Evolutionary conservation across 2,888 invertebrate genomes (phyloP).

Genomic region (Apeira syringaria): DNA sequence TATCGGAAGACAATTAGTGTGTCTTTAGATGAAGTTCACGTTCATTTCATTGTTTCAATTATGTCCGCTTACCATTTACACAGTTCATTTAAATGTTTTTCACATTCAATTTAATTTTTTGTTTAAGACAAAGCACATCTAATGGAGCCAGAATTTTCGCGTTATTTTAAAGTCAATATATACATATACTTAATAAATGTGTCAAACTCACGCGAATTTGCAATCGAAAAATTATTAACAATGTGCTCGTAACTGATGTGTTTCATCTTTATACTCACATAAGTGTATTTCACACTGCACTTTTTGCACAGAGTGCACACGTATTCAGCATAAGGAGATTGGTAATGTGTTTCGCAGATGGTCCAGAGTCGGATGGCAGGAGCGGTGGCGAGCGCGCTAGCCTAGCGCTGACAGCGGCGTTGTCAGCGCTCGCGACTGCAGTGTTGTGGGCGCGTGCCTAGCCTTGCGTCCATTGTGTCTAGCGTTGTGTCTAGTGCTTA

Average conservation of each 20-base stretch:
- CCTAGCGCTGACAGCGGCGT: slow-evolving; percentile 22
- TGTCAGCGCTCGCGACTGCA: slow-evolving; percentile 36
- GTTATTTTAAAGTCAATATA: no score
- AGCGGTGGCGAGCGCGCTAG: slow-evolving; percentile 40
- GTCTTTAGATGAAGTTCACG: slow-evolving; percentile 27
- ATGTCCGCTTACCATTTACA: slow-evolving; percentile 27
- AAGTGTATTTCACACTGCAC: slow-evolving; percentile 16
- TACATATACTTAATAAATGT: no score
- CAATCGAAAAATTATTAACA: no score
- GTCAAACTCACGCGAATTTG: no score
- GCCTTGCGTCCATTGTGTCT: slow-evolving; percentile 70
- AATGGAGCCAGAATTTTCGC: not conserved
- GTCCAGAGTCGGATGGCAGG: slow-evolving; percentile 41
- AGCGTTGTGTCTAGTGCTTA: slow-evolving; percentile 10
- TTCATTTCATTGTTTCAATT: slow-evolving; percentile 29
- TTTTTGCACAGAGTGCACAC: slow-evolving; percentile 20
- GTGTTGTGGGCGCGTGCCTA: slow-evolving; percentile 31
- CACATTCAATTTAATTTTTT: slow-evolving; percentile 1
- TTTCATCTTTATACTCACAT: slow-evolving; percentile 8
- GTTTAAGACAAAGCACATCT: slow-evolving; percentile 1
- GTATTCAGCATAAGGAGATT: slow-evolving; percentile 31
- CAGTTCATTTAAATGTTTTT: slow-evolving; percentile 26
- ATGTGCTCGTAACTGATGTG: not conserved
- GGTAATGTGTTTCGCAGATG: slow-evolving; percentile 41
- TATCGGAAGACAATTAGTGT: no score